Conservation (phyloP, 1,140 invertebrate species). For the Meloidogyne floridensis region DNA sequence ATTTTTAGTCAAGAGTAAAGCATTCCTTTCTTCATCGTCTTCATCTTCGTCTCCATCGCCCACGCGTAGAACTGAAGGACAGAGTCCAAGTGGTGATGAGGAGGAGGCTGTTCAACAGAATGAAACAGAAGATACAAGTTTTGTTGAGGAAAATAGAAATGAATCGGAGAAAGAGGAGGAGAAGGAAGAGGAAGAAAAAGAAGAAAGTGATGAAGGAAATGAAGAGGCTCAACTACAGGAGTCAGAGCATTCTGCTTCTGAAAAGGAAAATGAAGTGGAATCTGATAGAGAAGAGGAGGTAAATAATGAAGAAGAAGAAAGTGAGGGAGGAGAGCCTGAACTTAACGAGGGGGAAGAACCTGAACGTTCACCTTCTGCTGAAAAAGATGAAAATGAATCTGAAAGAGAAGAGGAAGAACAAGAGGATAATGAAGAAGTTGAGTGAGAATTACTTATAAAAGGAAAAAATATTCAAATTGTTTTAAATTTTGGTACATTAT, state of each 20-base stretch:
- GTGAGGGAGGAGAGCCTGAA: neutral
- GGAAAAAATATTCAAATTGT: too few relatives aligned
- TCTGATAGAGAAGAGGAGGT: neutral
- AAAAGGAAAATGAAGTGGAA: neutral
- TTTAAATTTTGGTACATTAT: too few relatives aligned
- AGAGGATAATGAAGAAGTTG: neutral
- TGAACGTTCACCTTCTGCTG: neutral
- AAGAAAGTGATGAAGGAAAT: neutral
- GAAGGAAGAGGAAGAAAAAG: neutral
- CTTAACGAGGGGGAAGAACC: neutral
- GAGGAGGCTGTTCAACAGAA: neutral
- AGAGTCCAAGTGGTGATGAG: neutral
- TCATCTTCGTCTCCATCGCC: conserved; percentile 21
- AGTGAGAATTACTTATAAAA: neutral
- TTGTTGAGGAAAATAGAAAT: neutral
- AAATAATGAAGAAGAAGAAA: conserved; percentile 11
- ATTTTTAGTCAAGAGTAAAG: conserved; percentile 46
- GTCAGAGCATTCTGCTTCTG: neutral
- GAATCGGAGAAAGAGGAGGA: neutral
- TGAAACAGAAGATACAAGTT: neutral
- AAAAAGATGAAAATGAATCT: neutral
- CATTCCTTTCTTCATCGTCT: conserved; percentile 40
- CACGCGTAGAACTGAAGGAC: neutral
- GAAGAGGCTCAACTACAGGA: neutral
- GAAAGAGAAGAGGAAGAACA: neutral